Conservation (phyloP, 2,888 invertebrate genomes). For the Limenitis camilla region DNA sequence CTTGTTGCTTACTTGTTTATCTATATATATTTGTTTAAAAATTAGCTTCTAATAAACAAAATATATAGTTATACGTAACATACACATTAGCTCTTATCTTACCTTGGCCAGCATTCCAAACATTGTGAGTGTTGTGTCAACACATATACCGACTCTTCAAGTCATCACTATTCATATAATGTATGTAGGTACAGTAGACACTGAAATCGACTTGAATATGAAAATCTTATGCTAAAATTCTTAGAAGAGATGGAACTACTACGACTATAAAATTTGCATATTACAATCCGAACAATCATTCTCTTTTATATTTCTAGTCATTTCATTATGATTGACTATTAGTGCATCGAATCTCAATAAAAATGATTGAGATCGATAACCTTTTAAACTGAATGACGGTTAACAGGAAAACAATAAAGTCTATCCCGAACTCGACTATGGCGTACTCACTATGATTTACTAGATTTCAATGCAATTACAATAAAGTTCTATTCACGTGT, state of each 20-base stretch:
- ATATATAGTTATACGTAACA: not conserved
- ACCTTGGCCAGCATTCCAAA: conserved; percentile 17
- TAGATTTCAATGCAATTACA: conserved; percentile 23
- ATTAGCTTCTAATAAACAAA: no score
- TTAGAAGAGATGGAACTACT: not conserved
- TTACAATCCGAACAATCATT: no score
- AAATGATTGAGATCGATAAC: conserved; percentile 2
- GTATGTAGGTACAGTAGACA: not conserved
- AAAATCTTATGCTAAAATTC: conserved; percentile 7
- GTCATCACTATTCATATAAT: not conserved
- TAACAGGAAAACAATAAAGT: conserved; percentile 16
- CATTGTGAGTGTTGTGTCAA: conserved; percentile 40
- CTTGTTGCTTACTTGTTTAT: no score
- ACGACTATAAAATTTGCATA: no score
- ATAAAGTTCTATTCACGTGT: conserved; percentile 22
- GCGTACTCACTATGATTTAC: conserved; percentile 20
- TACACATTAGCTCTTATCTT: conserved; percentile 7
- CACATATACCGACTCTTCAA: conserved; percentile 21
- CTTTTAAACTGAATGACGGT: conserved; percentile 10
- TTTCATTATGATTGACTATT: not conserved
- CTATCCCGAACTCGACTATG: conserved; percentile 10
- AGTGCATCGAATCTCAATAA: conserved; percentile 1
- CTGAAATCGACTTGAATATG: conserved; percentile 6
- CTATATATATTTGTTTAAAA: no score
- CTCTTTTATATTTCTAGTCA: no score